phyloP scores from a whole-genome alignment of 2,797 vertebrate genomes.

The Lateolabrax maculatus region DNA sequence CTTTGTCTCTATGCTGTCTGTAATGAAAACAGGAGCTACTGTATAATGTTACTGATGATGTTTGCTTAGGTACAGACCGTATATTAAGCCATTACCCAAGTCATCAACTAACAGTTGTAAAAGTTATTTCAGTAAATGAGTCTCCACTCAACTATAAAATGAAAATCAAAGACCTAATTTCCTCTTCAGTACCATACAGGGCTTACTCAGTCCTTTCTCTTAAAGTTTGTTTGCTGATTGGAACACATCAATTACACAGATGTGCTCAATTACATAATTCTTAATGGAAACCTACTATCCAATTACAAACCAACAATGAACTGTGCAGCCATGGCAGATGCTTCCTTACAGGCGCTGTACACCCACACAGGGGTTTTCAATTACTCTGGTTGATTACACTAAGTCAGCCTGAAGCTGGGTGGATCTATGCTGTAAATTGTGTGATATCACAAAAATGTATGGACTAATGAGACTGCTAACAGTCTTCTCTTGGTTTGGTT shows the following conservation, averaged over 20 bases:
- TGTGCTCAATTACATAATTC: background rate
- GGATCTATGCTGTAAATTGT: background rate
- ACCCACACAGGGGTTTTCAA: background rate
- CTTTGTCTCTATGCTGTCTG: background rate
- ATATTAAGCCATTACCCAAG: slow-evolving; percentile 10
- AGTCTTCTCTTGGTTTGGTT: too few species aligned
- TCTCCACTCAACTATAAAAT: slow-evolving; percentile 6
- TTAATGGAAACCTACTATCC: background rate
- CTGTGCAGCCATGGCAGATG: background rate
- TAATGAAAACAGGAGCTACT: slow-evolving; percentile 3
- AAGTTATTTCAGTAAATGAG: slow-evolving; percentile 13
- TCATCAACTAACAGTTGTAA: background rate
- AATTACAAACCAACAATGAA: background rate
- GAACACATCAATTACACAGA: background rate
- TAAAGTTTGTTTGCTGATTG: background rate
- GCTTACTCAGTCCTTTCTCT: background rate
- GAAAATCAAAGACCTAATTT: background rate
- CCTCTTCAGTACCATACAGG: background rate
- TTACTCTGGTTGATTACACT: background rate
- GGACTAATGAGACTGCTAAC: background rate
- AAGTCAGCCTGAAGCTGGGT: background rate
- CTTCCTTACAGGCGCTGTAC: background rate
- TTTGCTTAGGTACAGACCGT: background rate
- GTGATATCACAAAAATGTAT: background rate
- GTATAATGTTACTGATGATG: slow-evolving; percentile 13